phyloP scores from a whole-genome alignment of 2,888 invertebrate species.

The Ennomos quercinarius region DNA sequence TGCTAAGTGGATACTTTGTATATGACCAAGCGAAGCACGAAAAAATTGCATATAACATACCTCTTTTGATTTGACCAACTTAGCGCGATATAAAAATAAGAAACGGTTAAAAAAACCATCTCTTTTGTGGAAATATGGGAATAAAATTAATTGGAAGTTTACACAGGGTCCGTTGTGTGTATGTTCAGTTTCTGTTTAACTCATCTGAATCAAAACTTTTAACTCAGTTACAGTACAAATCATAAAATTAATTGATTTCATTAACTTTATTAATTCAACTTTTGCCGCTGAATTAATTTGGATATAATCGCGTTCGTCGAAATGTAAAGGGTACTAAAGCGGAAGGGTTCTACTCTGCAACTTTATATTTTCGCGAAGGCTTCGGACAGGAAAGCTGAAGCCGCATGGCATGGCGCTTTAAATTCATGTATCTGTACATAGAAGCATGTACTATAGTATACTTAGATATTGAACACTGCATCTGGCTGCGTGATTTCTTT shows the following conservation, averaged over 20 bases:
- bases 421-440: neutral
- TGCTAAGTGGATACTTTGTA: too few species aligned
- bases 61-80: too few species aligned
- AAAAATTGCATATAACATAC: too few species aligned
- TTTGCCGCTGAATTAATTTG: slow-evolving; percentile 29
- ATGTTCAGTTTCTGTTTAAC: slow-evolving; percentile 13
- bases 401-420: slow-evolving; percentile 5
- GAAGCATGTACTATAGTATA: neutral
- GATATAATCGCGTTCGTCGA: slow-evolving; percentile 24
- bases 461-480: slow-evolving; percentile 41
- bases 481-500: slow-evolving; percentile 66
- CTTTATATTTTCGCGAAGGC: slow-evolving; percentile 20
- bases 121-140: too few species aligned
- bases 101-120: too few species aligned
- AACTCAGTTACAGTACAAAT: slow-evolving; percentile 23
- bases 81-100: too few species aligned
- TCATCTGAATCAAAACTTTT: slow-evolving; percentile 22
- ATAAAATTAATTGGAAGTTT: slow-evolving; percentile 1
- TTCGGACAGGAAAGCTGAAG: slow-evolving; percentile 15
- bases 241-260: slow-evolving; percentile 28
- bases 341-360: slow-evolving; percentile 20
- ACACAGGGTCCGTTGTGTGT: neutral
- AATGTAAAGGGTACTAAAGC: slow-evolving; percentile 22
- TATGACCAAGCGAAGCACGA: too few species aligned
- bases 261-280: slow-evolving; percentile 34